phyloP scores from a whole-genome alignment of 2,888 invertebrate genomes.

The Diarsia rubi region DNA sequence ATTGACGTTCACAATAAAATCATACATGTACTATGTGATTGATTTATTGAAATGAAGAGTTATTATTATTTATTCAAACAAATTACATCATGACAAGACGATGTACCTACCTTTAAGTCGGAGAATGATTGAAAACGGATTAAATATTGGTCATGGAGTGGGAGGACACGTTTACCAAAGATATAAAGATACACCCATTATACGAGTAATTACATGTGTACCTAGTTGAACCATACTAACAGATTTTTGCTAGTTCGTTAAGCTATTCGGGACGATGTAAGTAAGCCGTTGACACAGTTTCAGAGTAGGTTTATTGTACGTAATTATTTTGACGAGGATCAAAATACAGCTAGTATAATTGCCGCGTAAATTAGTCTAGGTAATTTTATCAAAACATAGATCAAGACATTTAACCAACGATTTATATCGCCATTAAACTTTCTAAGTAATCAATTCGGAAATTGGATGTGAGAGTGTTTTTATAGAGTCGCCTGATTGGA shows the following conservation, averaged over 20 bases:
- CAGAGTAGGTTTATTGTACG: constrained; percentile 42
- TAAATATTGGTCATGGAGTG: constrained; percentile 43
- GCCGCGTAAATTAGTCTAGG: constrained; percentile 10
- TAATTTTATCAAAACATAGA: constrained; percentile 13
- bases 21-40: background rate
- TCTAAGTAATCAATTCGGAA: constrained; percentile 36
- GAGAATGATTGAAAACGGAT: constrained; percentile 45
- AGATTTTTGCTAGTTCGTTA: constrained; percentile 34
- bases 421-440: constrained; percentile 24
- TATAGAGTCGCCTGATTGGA: background rate
- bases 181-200: constrained; percentile 33
- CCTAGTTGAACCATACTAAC: constrained; percentile 21
- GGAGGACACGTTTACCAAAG: constrained; percentile 54
- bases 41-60: background rate
- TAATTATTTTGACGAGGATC: constrained; percentile 36
- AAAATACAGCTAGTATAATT: constrained; percentile 34
- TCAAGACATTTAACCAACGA: constrained; percentile 5
- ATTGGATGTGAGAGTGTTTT: constrained; percentile 3
- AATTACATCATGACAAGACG: constrained; percentile 12
- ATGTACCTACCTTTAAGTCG: constrained; percentile 20
- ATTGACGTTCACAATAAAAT: background rate
- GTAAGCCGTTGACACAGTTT: constrained; percentile 49
- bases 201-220: constrained; percentile 39
- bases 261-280: constrained; percentile 28
- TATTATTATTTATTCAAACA: background rate